Evolutionary conservation across 2,797 vertebrate genomes (phyloP).

Genomic region (Liasis olivaceus): DNA sequence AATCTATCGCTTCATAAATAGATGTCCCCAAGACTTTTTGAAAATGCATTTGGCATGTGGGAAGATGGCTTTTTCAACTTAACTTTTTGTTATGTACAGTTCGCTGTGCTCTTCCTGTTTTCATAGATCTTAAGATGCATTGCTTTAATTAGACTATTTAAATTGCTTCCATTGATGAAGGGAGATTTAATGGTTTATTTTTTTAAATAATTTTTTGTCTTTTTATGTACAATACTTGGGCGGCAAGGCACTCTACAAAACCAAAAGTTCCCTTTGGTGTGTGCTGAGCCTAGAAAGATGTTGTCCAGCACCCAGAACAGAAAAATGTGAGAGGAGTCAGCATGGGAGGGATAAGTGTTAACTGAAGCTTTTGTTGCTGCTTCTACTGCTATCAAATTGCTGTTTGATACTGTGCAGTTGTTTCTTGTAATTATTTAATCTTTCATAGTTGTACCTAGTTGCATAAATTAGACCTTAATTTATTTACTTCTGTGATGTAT

Average conservation of each 20-base stretch:
- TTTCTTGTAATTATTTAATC: not conserved
- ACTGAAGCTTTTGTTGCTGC: not conserved
- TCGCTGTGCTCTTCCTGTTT: not conserved
- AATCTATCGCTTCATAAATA: not conserved
- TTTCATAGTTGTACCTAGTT: not conserved
- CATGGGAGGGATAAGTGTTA: not conserved
- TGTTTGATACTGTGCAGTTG: not conserved
- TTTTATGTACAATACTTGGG: not conserved
- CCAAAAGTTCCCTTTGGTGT: not conserved
- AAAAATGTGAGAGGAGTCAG: not conserved
- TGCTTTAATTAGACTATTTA: not conserved
- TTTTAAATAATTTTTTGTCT: not conserved
- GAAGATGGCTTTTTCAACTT: not conserved
- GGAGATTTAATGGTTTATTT: not conserved
- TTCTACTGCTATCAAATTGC: not conserved
- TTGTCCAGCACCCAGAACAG: not conserved
- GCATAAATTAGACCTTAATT: not conserved
- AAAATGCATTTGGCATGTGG: not conserved
- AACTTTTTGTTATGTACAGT: not conserved
- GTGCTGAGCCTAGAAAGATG: not conserved
- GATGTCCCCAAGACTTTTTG: not conserved
- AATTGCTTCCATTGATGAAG: not conserved
- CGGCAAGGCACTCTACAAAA: not conserved
- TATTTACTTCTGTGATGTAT: not conserved
- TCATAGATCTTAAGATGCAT: not conserved